Evolutionary conservation across 2,888 invertebrate species (phyloP).

Genomic region (Ptilodon capucinus): DNA sequence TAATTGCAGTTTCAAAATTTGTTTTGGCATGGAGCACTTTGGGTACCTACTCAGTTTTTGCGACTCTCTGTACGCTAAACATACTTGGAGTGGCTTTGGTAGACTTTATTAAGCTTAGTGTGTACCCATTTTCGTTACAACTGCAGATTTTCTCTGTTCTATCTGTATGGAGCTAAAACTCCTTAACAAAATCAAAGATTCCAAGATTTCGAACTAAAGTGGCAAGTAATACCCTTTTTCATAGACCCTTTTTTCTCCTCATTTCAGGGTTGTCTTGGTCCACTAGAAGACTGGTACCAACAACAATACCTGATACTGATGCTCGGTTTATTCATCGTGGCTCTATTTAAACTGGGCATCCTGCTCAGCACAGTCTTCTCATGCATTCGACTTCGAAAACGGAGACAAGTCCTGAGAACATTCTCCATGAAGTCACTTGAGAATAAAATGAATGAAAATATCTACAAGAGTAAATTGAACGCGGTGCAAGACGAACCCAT

Average conservation of each 20-base stretch:
- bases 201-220: no score
- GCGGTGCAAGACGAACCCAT: slow-evolving; percentile 64
- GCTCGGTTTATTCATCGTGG: slow-evolving; percentile 84
- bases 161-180: no score
- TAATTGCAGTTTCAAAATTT: no score
- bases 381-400: slow-evolving; percentile 84
- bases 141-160: no score
- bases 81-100: no score
- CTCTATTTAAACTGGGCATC: slow-evolving; percentile 88
- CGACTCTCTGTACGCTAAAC: no score
- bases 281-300: slow-evolving; percentile 89
- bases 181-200: no score
- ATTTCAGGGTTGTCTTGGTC: slow-evolving; percentile 86
- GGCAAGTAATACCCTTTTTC: no score
- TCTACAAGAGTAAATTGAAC: slow-evolving; percentile 61
- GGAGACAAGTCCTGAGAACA: slow-evolving; percentile 70
- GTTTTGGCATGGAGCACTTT: no score
- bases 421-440: slow-evolving; percentile 66
- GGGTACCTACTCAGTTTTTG: no score
- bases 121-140: no score
- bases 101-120: no score
- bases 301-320: slow-evolving; percentile 88
- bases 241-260: slow-evolving; percentile 2
- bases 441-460: slow-evolving; percentile 65
- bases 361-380: slow-evolving; percentile 87